Evolutionary conservation across 2,888 invertebrate genomes (phyloP).

Genomic region (Epinotia ramella): DNA sequence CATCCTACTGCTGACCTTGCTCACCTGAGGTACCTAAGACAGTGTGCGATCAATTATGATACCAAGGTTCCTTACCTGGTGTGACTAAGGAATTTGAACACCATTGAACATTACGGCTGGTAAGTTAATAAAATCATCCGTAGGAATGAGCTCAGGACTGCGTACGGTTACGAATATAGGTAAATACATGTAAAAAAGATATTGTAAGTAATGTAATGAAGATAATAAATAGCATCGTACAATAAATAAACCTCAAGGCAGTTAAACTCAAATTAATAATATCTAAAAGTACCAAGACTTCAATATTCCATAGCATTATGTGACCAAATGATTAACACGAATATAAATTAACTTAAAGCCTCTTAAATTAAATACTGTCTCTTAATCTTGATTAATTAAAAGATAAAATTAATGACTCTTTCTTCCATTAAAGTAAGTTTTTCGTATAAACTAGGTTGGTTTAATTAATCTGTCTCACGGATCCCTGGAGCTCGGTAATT

Average conservation of each 20-base stretch:
- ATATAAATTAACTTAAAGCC: conserved; percentile 49
- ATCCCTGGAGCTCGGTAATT: conserved; percentile 44
- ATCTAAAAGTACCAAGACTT: conserved; percentile 1
- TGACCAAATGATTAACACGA: conserved; percentile 20
- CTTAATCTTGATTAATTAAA: conserved; percentile 74
- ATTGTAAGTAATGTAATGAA: too few species aligned
- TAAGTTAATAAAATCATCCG: too few species aligned
- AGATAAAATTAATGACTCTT: conserved; percentile 70
- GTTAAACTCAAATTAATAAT: not conserved
- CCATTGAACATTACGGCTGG: too few species aligned
- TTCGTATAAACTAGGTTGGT: conserved; percentile 44
- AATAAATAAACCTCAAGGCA: not conserved
- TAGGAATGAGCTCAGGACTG: too few species aligned
- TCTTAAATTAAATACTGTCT: conserved; percentile 51
- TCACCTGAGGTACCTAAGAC: too few species aligned
- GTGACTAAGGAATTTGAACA: too few species aligned
- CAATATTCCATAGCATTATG: not conserved
- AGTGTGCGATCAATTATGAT: too few species aligned
- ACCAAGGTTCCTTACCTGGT: too few species aligned
- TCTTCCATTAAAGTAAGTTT: conserved; percentile 56
- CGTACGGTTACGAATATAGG: too few species aligned
- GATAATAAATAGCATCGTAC: too few species aligned
- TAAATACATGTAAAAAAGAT: too few species aligned
- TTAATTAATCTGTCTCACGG: conserved; percentile 38
- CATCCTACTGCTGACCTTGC: too few species aligned